A percentile compares a stretch with the other conserved stretches of the same genome.
phyloP scores from a whole-genome alignment of 2,888 invertebrate species.

The Drosophila cracens region DNA sequence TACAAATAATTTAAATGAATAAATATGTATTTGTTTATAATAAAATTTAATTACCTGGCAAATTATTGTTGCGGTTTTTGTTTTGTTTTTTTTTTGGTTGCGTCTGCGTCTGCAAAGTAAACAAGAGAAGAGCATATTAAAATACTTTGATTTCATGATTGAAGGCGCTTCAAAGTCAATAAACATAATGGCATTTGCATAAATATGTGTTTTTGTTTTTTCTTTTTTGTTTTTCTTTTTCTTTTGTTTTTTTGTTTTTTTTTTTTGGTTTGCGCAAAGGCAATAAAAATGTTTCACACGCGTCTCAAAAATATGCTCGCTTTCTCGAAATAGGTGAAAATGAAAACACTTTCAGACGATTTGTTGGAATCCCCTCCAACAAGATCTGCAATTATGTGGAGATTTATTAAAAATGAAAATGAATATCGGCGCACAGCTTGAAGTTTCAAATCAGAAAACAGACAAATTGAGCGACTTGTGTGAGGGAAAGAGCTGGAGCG shows the following conservation, averaged over 20 bases:
- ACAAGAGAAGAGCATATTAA: slow-evolving; percentile 40
- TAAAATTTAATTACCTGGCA: slow-evolving; percentile 41
- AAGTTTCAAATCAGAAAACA: slow-evolving; percentile 21
- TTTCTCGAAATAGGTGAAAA: slow-evolving; percentile 59
- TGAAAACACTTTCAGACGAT: slow-evolving; percentile 45
- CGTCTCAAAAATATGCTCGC: slow-evolving; percentile 42
- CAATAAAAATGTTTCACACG: slow-evolving; percentile 68
- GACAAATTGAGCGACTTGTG: slow-evolving; percentile 16
- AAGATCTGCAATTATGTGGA: slow-evolving; percentile 50
- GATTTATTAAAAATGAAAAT: slow-evolving; percentile 44
- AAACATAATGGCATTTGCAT: slow-evolving; percentile 42
- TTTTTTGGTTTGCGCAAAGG: slow-evolving; percentile 14
- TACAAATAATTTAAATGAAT: neutral
- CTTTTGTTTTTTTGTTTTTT: neutral
- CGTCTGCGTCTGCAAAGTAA: slow-evolving; percentile 39
- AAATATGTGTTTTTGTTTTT: slow-evolving; percentile 23
- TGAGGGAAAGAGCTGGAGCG: neutral
- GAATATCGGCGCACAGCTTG: slow-evolving; percentile 44
- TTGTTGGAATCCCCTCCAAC: slow-evolving; percentile 24
- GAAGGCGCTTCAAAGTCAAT: slow-evolving; percentile 34
- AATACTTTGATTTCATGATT: slow-evolving; percentile 37
- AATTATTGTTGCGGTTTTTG: slow-evolving; percentile 36
- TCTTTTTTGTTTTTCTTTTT: neutral
- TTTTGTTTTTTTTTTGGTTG: slow-evolving; percentile 24
- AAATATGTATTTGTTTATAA: neutral